phyloP scores from a whole-genome alignment of 2,113 vertebrate species.

The Mastomys natalensis region DNA sequence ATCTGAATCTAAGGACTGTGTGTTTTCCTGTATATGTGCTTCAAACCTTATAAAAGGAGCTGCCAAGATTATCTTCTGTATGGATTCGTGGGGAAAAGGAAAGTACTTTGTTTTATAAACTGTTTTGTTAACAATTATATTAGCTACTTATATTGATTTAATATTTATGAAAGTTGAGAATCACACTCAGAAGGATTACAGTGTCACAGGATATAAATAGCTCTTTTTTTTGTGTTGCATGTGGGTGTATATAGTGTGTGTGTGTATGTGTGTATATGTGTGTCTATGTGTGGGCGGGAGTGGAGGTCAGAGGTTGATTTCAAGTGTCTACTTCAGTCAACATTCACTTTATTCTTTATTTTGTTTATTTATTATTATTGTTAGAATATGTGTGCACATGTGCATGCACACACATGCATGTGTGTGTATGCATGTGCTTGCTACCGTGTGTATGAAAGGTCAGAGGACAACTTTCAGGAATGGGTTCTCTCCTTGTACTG shows the following conservation, averaged over 20 bases:
- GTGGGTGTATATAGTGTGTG: not conserved
- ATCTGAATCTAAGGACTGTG: not conserved
- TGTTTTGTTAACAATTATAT: not conserved
- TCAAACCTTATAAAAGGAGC: not conserved
- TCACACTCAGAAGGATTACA: not conserved
- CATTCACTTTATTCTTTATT: not conserved
- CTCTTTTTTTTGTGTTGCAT: not conserved
- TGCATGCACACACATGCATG: not conserved
- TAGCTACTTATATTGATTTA: not conserved
- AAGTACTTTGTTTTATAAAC: not conserved
- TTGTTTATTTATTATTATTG: not conserved
- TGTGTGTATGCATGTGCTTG: not conserved
- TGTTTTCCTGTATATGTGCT: not conserved
- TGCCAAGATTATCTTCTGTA: not conserved
- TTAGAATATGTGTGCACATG: not conserved
- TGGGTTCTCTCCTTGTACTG: not conserved
- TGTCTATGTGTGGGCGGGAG: not conserved
- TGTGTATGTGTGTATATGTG: not conserved
- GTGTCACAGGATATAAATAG: not conserved
- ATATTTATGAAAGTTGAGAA: not conserved
- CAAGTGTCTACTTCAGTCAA: not conserved
- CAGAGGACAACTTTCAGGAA: not conserved
- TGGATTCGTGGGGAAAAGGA: not conserved
- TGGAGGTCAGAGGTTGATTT: not conserved
- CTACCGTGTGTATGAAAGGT: not conserved